Conservation (phyloP, 2,888 invertebrate species). For the Pyrrhia umbra region DNA sequence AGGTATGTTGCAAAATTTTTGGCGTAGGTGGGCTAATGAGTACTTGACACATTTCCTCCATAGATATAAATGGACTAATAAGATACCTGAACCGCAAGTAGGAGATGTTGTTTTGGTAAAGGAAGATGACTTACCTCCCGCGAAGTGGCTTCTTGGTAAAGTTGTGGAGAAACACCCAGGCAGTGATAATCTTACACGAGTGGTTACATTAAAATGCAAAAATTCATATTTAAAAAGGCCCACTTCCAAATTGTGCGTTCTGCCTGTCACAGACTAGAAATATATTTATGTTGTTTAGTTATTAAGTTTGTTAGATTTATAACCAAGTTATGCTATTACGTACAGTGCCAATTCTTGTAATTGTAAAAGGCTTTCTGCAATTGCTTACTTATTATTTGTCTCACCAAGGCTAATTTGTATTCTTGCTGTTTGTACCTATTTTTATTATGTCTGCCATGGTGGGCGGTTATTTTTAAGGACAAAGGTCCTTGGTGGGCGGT, state of each 20-base stretch:
- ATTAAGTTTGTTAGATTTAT: not conserved
- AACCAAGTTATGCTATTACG: not conserved
- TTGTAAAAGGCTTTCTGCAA: no score
- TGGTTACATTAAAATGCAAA: constrained; percentile 15
- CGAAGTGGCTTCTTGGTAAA: constrained; percentile 7
- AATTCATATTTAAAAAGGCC: not conserved
- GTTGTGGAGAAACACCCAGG: constrained; percentile 41
- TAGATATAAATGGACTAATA: constrained; percentile 22
- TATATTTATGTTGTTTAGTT: not conserved
- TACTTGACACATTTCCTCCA: constrained; percentile 25
- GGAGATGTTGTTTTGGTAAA: constrained; percentile 17
- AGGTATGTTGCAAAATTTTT: constrained; percentile 31
- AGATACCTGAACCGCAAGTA: constrained; percentile 1
- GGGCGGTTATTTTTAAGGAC: no score
- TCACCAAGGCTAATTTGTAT: not conserved
- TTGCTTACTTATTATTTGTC: not conserved
- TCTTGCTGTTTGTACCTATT: not conserved
- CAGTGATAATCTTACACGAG: constrained; percentile 29
- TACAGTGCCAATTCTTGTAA: not conserved
- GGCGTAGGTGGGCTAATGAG: constrained; percentile 34
- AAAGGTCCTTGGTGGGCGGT: no score
- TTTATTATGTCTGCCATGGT: not conserved
- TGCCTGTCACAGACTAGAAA: not conserved
- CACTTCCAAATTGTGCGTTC: no score
- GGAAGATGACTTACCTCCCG: no score